These are phyloP conservation scores for Sitobion miscanthi DNA, from an alignment of 1,140 invertebrate species.

Conservation along the genomic window DNA sequence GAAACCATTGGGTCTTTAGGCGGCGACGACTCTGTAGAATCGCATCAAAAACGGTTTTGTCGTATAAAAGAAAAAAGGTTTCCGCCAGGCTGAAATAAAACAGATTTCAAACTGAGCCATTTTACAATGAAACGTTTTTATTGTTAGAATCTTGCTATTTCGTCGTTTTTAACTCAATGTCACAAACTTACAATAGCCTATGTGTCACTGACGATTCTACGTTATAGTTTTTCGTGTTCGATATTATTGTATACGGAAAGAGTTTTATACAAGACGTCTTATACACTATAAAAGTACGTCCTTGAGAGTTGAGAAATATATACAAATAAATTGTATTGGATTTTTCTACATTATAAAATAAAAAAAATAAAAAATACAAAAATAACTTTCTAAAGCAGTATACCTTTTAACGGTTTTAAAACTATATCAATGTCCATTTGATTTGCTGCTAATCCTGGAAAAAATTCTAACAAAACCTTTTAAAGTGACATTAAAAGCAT, in stretches of 20 bases:
- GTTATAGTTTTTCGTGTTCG: constrained; percentile 16
- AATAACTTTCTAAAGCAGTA: not conserved
- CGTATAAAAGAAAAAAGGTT: constrained; percentile 19
- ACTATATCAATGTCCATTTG: not conserved
- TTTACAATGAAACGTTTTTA: constrained; percentile 34
- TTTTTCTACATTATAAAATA: not conserved
- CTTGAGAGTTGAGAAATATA: not conserved
- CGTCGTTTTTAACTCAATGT: constrained; percentile 27
- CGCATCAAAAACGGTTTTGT: constrained; percentile 12
- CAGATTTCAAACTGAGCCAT: constrained; percentile 4
- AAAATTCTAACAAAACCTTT: not conserved
- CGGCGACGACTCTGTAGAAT: not conserved
- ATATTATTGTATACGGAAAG: not conserved
- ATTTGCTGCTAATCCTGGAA: not conserved
- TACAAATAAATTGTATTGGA: not conserved
- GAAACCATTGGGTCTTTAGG: not conserved
- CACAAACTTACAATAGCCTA: not conserved
- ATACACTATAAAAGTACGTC: not conserved
- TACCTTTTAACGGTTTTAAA: not conserved
- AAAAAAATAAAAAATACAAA: not conserved
- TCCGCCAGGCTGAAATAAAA: constrained; percentile 17
- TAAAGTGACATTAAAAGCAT: not conserved
- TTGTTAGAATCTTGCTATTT: not conserved
- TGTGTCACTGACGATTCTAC: not conserved
- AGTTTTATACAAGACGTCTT: not conserved